Conservation (phyloP, 2,888 invertebrate genomes). For the Pedicia rivosa region DNA sequence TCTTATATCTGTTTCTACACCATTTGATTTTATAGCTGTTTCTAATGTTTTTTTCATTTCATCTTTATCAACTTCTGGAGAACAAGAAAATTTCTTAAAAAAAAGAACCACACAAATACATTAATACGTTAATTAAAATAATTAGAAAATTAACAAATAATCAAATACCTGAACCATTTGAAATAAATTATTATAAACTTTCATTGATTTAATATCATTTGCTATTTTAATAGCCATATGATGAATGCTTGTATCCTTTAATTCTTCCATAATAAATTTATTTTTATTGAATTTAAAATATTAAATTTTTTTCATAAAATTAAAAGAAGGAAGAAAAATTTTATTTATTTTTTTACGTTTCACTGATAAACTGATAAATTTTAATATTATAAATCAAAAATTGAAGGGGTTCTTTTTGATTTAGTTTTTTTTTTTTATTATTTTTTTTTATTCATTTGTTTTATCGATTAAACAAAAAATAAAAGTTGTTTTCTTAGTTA, state of each 20-base stretch:
- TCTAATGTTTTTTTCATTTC: constrained; percentile 64
- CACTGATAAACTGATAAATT: too few relatives aligned
- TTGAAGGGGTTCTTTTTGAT: too few relatives aligned
- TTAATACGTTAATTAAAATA: neutral
- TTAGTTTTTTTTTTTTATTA: too few relatives aligned
- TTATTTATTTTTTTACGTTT: too few relatives aligned
- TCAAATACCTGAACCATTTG: constrained; percentile 57
- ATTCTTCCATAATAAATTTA: constrained; percentile 24
- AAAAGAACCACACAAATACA: constrained; percentile 10
- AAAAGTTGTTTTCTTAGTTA: too few relatives aligned
- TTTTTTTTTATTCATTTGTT: too few relatives aligned
- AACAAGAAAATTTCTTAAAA: constrained; percentile 60
- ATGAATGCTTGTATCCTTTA: constrained; percentile 39
- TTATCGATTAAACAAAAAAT: too few relatives aligned
- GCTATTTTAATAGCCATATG: constrained; percentile 62
- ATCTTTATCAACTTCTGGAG: constrained; percentile 55
- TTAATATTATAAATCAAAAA: too few relatives aligned
- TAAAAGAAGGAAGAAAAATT: too few relatives aligned
- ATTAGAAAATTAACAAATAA: constrained; percentile 1
- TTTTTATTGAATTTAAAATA: too few relatives aligned
- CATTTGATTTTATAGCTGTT: constrained; percentile 58
- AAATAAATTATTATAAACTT: constrained; percentile 59
- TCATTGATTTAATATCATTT: constrained; percentile 59
- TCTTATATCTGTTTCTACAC: constrained; percentile 64
- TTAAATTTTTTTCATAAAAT: too few relatives aligned